Base-by-base conservation (phyloP, 2,113 vertebrate species). In the Psammodynastes pulverulentus region DNA sequence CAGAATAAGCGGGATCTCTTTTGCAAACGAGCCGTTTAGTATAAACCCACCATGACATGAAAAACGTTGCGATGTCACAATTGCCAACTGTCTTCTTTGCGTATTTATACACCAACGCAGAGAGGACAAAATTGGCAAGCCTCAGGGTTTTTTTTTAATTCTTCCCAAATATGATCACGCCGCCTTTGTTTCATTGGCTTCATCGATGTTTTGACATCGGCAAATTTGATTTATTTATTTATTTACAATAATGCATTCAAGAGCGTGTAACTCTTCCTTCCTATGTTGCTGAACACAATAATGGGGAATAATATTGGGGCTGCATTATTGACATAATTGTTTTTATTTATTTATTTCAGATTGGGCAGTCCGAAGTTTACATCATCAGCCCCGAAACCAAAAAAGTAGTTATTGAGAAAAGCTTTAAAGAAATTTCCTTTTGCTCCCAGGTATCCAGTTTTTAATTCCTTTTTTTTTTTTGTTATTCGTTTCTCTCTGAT, bases 341-440 rank as follows among this genome's bases (percentile, higher is more conserved):
- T 91, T 26, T 95, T 67, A 91, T 26, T 95, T 93, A 72, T 95
- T 93, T 54, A 96, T 97, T 98, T 94, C 94, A 99, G 99, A 98
- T 99, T 94, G 99, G 99, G 54, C 98, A 98, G 72, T 99, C 98
- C 90, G 99, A 99, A 97, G 98, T 99, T 96, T 99, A 98, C 97
- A 97, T 99, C 96, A 98, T 99, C 95, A 99, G 99, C 97, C 99
- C 99, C 54, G 99, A 99, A 96, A 99, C 99, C 95, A 99, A 99
- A 97, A 99, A 98, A 96, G 97, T 99, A 51, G 98, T 98, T 62
- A 98, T 99, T 96, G 99, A 99, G 96, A 99, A 99, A 97, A 98
- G 98, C 97, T 99, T 99, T 98, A 98, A 98, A 96, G 99, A 99
- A 97, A 99, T 99, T 96, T 99, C 99, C 49, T 99, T 99, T 98